Conservation (phyloP, 2,797 vertebrate genomes). For the Sebastes taczanowskii region DNA sequence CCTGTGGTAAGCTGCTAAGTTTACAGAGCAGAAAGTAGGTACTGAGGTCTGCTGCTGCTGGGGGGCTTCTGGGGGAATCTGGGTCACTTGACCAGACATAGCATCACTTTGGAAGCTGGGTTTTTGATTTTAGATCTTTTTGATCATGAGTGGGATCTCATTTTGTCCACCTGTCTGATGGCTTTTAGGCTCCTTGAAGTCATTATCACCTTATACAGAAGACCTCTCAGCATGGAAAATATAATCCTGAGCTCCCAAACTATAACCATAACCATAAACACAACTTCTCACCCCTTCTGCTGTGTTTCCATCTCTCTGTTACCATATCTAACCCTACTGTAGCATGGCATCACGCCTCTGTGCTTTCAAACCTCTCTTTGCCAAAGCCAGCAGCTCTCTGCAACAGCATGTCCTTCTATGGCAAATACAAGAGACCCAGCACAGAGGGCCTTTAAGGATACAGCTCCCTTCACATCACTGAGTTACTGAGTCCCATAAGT, state of each 20-base stretch:
- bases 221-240: not conserved
- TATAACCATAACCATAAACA: slow-evolving; percentile 16
- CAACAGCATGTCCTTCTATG: slow-evolving; percentile 61
- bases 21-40: slow-evolving; percentile 35
- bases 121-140: not conserved
- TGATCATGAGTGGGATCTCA: not conserved
- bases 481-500: not conserved
- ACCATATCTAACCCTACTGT: slow-evolving; percentile 40
- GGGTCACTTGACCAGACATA: slow-evolving; percentile 29
- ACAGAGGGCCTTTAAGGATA: slow-evolving; percentile 33
- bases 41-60: slow-evolving; percentile 8
- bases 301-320: not conserved
- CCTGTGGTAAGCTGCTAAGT: slow-evolving; percentile 24
- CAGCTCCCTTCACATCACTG: not conserved
- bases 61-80: slow-evolving; percentile 6
- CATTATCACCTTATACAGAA: not conserved
- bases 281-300: not conserved
- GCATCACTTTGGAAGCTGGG: not conserved
- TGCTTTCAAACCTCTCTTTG: slow-evolving; percentile 31
- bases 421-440: slow-evolving; percentile 20
- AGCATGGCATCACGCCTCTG: slow-evolving; percentile 23
- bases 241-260: not conserved
- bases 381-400: slow-evolving; percentile 33
- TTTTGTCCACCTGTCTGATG: not conserved
- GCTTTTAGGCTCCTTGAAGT: slow-evolving; percentile 1